A percentile compares a stretch with the other conserved stretches of the same genome.
phyloP scores from a whole-genome alignment of 2,888 invertebrate species.

The Andrena trimmerana region DNA sequence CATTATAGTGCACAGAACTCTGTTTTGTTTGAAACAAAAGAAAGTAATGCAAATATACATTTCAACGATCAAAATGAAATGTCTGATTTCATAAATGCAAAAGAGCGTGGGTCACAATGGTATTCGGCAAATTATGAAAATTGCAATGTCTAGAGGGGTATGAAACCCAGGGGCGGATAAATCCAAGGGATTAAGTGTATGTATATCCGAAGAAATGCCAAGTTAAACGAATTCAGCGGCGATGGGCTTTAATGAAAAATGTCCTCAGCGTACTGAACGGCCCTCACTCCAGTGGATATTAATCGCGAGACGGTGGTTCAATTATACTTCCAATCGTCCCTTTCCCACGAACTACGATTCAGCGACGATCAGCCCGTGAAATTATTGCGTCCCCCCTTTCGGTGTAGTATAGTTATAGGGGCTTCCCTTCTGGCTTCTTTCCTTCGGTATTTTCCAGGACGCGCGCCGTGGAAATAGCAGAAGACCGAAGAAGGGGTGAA shows the following conservation, averaged over 20 bases:
- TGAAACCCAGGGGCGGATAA: slow-evolving; percentile 44
- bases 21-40: too few species aligned
- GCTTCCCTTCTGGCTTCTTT: slow-evolving; percentile 42
- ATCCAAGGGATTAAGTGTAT: slow-evolving; percentile 55
- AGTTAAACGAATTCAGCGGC: slow-evolving; percentile 72
- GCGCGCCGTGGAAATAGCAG: slow-evolving; percentile 58
- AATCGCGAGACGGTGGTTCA: slow-evolving; percentile 75
- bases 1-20: too few species aligned
- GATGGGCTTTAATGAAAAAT: slow-evolving; percentile 73
- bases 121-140: slow-evolving; percentile 40
- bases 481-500: slow-evolving; percentile 43
- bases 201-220: slow-evolving; percentile 64
- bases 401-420: slow-evolving; percentile 57
- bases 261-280: slow-evolving; percentile 61
- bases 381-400: slow-evolving; percentile 65
- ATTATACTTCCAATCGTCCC: slow-evolving; percentile 76
- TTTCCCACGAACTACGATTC: slow-evolving; percentile 66
- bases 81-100: not conserved
- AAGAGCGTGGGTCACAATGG: not conserved
- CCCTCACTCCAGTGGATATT: slow-evolving; percentile 72
- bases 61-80: not conserved
- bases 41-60: too few species aligned
- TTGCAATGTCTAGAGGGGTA: slow-evolving; percentile 32
- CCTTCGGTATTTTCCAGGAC: slow-evolving; percentile 58
- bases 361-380: slow-evolving; percentile 69